These are phyloP conservation scores for Clarias gariepinus DNA, from an alignment of 2,113 vertebrate species.

Conservation along the genomic window DNA sequence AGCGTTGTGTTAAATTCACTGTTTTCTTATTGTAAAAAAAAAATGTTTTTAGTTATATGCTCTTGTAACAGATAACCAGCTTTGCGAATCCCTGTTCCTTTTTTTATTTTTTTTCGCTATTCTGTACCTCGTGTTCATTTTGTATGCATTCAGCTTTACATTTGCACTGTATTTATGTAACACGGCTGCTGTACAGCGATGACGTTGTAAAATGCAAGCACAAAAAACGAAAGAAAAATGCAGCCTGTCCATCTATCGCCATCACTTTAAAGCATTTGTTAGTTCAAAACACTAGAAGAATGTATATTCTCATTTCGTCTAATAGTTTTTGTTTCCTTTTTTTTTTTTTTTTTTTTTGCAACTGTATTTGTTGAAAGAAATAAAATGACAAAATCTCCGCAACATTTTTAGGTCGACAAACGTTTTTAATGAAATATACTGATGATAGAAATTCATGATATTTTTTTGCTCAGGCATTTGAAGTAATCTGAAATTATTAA, in stretches of 20 bases:
- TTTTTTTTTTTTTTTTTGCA: not conserved
- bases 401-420: not conserved
- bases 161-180: conserved; percentile 47
- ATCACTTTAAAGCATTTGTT: conserved; percentile 8
- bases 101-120: not conserved
- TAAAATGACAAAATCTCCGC: conserved; percentile 34
- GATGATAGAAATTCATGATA: too few species aligned
- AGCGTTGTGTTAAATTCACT: not conserved
- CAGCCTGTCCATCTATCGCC: not conserved
- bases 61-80: not conserved
- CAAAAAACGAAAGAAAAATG: conserved; percentile 13
- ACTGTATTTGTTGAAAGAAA: conserved; percentile 38
- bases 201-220: conserved; percentile 44
- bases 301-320: conserved; percentile 40
- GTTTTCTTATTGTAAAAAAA: not conserved
- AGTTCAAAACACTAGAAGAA: conserved; percentile 35
- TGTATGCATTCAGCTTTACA: conserved; percentile 27
- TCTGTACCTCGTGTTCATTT: conserved; percentile 13
- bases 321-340: not conserved
- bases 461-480: not conserved
- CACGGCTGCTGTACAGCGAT: conserved; percentile 36
- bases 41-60: not conserved
- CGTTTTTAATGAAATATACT: not conserved
- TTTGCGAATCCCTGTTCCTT: not conserved
- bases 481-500: not conserved